phyloP scores from a whole-genome alignment of 92 coral and sea anemone genomes.

The Ricordea florida region DNA sequence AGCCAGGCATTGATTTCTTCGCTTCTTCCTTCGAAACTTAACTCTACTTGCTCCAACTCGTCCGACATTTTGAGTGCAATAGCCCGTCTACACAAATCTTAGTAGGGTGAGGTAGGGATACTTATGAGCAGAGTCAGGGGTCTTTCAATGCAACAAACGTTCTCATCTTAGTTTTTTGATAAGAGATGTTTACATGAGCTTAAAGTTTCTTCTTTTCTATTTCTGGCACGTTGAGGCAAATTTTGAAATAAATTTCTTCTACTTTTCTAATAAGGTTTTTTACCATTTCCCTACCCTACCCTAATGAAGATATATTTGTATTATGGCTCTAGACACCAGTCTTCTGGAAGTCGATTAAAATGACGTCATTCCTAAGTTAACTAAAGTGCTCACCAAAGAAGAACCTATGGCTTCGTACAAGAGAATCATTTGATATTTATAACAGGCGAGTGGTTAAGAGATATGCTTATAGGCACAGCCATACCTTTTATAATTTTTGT shows the following conservation, averaged over 20 bases:
- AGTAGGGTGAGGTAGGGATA: neutral
- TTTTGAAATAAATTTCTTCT: too few relatives aligned
- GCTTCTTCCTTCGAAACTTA: conserved; percentile 50
- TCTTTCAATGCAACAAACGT: too few relatives aligned
- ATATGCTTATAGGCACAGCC: neutral
- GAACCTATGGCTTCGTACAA: conserved; percentile 58
- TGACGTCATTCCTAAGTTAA: neutral
- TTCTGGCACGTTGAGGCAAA: too few relatives aligned
- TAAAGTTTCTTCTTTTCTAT: too few relatives aligned
- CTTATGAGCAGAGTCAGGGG: too few relatives aligned
- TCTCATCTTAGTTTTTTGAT: too few relatives aligned
- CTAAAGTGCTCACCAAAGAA: conserved; percentile 74
- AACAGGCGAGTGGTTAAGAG: neutral
- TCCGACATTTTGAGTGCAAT: conserved; percentile 83
- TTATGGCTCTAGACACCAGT: conserved; percentile 7
- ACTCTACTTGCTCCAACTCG: conserved; percentile 44
- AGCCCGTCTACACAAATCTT: neutral
- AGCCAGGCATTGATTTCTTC: conserved; percentile 87
- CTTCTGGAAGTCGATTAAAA: neutral
- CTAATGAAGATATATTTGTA: too few relatives aligned
- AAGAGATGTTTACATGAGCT: too few relatives aligned
- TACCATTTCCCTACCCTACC: too few relatives aligned
- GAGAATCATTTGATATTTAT: too few relatives aligned
- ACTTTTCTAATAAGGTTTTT: too few relatives aligned
- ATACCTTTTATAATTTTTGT: too few relatives aligned